Evolutionary conservation across 2,888 invertebrate genomes (phyloP), one percentile per base, ranked within the genome.

Genomic region (Lathronympha strigana): DNA sequence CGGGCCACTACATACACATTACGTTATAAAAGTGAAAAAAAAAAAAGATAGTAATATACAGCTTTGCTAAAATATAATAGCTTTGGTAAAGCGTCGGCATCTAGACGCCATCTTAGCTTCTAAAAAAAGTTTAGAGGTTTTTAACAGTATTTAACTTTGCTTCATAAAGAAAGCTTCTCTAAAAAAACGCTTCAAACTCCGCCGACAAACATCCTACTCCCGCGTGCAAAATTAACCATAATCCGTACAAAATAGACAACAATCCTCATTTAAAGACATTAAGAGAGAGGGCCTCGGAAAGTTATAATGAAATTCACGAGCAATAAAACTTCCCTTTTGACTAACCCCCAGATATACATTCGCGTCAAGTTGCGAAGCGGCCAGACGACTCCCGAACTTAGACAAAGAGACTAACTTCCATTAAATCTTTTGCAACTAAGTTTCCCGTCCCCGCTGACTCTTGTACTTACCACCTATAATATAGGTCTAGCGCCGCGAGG

Each of bases 291-390:
- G 84, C 81, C 79, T 78, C 79, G 82, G 84, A 81, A 90, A 91
- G 86, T 91, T 90, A 90, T 91, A 91, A 90, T 90, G 90, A 90
- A 91, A 90, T 91, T 90, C 91, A 89, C 87, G 82, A 90, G 89
- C 90, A 90, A 91, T 91, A 90, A 90, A 91, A 91, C 89, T 90
- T 90, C 86, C 84, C 87, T 87, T 87, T 87, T 84, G 86, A 86
- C 87, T 87, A 89, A 89, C 87, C 88, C 87, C 88, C 81, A 83
- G 86, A 86, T 86, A 88, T 88, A 90, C 86, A 87, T 87, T 87
- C 76, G 74, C 71, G 73, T 77, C 75, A 78, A 86, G 81, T 85
- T 87, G 87, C 86, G 86, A 85, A 84, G 80, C 80, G 73, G 81
- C 81, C 84, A 86, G 89, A 84, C 84, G 84, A 85, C 82, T 73